Conservation (phyloP, 2,888 invertebrate species). For the Hyppa rectilinea region DNA sequence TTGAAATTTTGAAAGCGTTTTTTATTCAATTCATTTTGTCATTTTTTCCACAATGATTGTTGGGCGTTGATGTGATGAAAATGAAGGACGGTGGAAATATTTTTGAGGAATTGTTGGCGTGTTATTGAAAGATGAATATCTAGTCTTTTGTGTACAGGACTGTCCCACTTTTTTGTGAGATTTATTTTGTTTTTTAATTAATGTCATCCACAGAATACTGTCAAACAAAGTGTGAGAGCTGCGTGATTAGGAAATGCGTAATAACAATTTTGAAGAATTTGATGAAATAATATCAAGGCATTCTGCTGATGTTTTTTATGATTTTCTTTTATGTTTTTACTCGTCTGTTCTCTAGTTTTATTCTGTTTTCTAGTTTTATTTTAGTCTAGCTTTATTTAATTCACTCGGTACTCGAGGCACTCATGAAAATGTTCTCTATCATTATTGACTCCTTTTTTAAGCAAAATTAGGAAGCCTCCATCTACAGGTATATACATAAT, state of each 20-base stretch:
- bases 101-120: neutral
- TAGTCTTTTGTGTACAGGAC: neutral
- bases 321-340: no score
- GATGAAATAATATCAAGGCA: no score
- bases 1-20: slow-evolving; percentile 60
- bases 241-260: no score
- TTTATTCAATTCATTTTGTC: slow-evolving; percentile 42
- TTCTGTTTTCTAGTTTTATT: no score
- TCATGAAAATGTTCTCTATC: slow-evolving; percentile 7
- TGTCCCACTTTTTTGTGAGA: neutral
- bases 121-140: slow-evolving; percentile 33
- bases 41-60: slow-evolving; percentile 17
- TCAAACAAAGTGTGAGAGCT: no score
- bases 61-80: slow-evolving; percentile 21
- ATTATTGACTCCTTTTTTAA: neutral
- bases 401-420: neutral
- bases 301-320: no score
- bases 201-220: no score
- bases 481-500: slow-evolving; percentile 4
- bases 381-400: slow-evolving; percentile 1
- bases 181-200: no score
- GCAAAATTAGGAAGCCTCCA: neutral
- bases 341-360: no score
- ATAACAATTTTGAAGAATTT: no score
- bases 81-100: slow-evolving; percentile 8